Evolutionary conservation across 1,140 invertebrate genomes (phyloP).

Genomic region (Procambarus clarkii): DNA sequence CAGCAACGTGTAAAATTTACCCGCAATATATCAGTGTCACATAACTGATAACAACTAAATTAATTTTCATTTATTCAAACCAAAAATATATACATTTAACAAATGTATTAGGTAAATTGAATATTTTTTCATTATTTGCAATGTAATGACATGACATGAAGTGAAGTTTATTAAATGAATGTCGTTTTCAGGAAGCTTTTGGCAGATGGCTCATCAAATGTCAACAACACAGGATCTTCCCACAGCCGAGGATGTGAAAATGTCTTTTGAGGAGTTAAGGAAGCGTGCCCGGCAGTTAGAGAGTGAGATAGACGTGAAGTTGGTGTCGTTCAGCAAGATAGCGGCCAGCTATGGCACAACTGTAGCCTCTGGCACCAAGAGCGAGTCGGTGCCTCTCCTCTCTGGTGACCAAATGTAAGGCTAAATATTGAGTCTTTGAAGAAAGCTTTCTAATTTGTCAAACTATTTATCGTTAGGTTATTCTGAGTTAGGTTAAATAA

Average conservation of each 20-base stretch:
- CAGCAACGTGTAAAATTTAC: not conserved
- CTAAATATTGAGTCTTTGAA: not conserved
- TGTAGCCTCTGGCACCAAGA: slow-evolving; percentile 4
- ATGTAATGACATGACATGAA: no score
- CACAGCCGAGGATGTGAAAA: slow-evolving; percentile 46
- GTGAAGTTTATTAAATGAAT: no score
- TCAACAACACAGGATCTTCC: slow-evolving; percentile 47
- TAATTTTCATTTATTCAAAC: no score
- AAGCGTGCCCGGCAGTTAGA: slow-evolving; percentile 95
- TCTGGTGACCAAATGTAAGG: slow-evolving; percentile 63
- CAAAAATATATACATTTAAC: no score
- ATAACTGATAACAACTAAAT: no score
- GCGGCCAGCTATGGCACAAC: slow-evolving; percentile 79
- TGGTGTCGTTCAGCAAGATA: slow-evolving; percentile 96
- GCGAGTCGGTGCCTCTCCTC: slow-evolving; percentile 49
- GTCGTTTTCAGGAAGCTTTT: no score
- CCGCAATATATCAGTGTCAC: no score
- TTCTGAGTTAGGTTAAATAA: no score
- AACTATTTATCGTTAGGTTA: no score
- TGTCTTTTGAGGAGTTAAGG: slow-evolving; percentile 85
- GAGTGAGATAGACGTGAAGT: slow-evolving; percentile 97
- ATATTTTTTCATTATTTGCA: no score
- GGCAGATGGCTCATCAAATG: slow-evolving; percentile 25
- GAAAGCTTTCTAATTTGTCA: no score
- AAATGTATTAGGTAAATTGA: no score